A percentile compares a stretch with the other conserved stretches of the same genome.
phyloP scores from a whole-genome alignment of 2,113 vertebrate genomes.

The Calonectris borealis region DNA sequence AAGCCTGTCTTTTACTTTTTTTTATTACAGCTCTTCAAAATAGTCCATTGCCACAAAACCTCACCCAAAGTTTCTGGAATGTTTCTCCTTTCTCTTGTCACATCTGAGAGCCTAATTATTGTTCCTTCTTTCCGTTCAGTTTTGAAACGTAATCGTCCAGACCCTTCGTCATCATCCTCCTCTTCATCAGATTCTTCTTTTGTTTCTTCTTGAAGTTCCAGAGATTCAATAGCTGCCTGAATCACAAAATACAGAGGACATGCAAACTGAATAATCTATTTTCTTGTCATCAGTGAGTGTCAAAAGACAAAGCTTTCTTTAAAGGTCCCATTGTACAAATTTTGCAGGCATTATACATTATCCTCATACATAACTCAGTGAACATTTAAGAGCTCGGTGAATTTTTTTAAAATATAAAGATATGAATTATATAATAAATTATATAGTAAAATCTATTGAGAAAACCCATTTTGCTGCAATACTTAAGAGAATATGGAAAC shows the following conservation, averaged over 20 bases:
- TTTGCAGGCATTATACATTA: background rate
- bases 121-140: slow-evolving; percentile 93
- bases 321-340: background rate
- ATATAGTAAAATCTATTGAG: background rate
- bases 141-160: slow-evolving; percentile 91
- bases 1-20: background rate
- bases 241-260: background rate
- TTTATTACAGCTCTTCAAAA: background rate
- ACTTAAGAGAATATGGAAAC: background rate
- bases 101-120: slow-evolving; percentile 89
- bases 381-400: background rate
- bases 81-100: slow-evolving; percentile 87
- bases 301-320: background rate
- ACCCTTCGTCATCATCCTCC: slow-evolving; percentile 91
- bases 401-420: background rate
- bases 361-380: background rate
- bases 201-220: slow-evolving; percentile 75
- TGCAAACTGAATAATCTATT: background rate
- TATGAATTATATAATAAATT: background rate
- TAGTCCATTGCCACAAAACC: background rate
- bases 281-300: background rate
- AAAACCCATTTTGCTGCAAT: background rate
- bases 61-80: slow-evolving; percentile 98
- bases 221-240: slow-evolving; percentile 80
- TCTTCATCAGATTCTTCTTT: slow-evolving; percentile 90